A percentile compares a stretch with the other conserved stretches of the same genome.
Conservation (phyloP, 2,797 vertebrate genomes). For the Artibeus lituratus region DNA sequence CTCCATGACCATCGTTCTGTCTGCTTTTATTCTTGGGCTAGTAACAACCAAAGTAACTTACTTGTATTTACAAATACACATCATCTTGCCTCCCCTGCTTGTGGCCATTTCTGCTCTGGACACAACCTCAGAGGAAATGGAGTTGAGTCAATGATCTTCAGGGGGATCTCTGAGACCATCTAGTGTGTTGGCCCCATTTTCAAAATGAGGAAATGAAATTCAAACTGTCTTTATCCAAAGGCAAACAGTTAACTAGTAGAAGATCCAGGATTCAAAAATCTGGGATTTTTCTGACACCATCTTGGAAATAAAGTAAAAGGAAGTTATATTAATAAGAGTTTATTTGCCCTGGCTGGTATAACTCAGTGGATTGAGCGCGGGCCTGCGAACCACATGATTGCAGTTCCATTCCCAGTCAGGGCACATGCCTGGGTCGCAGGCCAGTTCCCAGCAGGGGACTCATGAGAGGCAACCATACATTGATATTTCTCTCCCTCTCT, state of each 20-base stretch:
- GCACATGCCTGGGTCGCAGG: no score
- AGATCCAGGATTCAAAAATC: neutral
- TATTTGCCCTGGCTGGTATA: no score
- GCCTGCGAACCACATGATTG: no score
- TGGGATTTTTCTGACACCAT: neutral
- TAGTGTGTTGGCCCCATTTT: neutral
- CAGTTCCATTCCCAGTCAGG: no score
- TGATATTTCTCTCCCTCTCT: no score
- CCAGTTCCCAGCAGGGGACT: no score
- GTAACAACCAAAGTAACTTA: neutral
- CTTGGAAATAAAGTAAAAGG: slow-evolving; percentile 20
- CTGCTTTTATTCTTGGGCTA: neutral
- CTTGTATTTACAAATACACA: neutral
- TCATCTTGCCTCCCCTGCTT: neutral
- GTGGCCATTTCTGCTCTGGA: neutral
- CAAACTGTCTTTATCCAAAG: neutral
- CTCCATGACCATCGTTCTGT: neutral
- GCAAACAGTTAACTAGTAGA: neutral
- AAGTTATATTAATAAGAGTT: neutral
- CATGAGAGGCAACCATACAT: no score
- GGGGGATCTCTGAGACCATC: neutral
- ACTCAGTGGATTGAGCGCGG: no score
- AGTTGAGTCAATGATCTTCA: neutral
- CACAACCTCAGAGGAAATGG: neutral
- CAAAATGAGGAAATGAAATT: neutral